A percentile compares a stretch with the other conserved stretches of the same genome.
Evolutionary conservation across 1,140 invertebrate genomes (phyloP).

Genomic region (Halyomorpha halys): DNA sequence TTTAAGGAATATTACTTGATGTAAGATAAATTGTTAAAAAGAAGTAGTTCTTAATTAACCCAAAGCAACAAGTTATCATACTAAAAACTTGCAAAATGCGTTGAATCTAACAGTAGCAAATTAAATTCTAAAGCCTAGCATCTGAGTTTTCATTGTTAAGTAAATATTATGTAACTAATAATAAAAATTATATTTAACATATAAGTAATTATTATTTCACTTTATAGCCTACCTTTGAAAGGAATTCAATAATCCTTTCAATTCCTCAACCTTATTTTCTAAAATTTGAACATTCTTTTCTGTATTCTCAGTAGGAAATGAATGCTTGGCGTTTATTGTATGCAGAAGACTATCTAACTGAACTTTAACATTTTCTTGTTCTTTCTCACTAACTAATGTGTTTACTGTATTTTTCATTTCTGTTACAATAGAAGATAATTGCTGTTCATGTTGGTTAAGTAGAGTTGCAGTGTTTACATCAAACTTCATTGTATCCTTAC

Average conservation of each 20-base stretch:
- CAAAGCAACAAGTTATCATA: too few species aligned
- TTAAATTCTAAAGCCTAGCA: too few species aligned
- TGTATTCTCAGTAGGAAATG: too few species aligned
- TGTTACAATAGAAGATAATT: conserved; percentile 15
- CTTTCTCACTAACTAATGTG: background rate
- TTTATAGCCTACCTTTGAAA: conserved; percentile 1
- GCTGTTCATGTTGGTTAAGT: conserved; percentile 19
- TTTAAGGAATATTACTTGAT: too few species aligned
- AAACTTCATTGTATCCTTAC: background rate
- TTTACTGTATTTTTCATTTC: conserved; percentile 17
- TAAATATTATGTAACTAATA: too few species aligned
- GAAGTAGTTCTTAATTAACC: too few species aligned
- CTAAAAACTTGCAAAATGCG: too few species aligned
- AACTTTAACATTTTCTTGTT: background rate
- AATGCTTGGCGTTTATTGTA: background rate
- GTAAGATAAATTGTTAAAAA: too few species aligned
- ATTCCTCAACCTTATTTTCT: conserved; percentile 19
- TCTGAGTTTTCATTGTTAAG: too few species aligned
- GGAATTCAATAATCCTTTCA: conserved; percentile 17
- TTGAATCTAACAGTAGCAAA: too few species aligned
- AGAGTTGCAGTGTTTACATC: conserved; percentile 5
- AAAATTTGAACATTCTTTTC: background rate
- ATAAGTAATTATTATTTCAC: too few species aligned
- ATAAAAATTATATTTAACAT: too few species aligned
- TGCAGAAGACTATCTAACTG: conserved; percentile 6